These are phyloP conservation scores for Eristalis arbustorum DNA, from an alignment of 2,888 invertebrate species.

Conservation along the genomic window DNA sequence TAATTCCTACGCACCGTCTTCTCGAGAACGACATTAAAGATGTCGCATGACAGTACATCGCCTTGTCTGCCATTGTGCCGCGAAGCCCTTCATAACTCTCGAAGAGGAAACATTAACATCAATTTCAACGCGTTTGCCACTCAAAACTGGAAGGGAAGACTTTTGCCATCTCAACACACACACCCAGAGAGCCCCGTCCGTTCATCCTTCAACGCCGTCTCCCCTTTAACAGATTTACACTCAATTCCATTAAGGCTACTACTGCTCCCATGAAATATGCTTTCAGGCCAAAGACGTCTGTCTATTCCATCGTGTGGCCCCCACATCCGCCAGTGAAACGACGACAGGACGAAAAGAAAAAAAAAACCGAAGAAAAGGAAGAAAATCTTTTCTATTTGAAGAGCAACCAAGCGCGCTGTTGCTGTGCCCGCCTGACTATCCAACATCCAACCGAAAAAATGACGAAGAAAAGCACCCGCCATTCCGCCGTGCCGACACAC, in stretches of 20 bases:
- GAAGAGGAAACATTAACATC: conserved; percentile 47
- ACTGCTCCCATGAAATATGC: conserved; percentile 58
- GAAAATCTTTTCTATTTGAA: conserved; percentile 48
- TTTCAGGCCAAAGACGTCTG: conserved; percentile 63
- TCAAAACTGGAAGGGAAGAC: neutral
- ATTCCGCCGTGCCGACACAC: neutral
- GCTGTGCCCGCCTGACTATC: conserved; percentile 35
- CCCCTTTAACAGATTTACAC: conserved; percentile 54
- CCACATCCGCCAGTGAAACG: neutral
- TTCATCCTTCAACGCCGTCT: neutral
- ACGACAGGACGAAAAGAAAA: neutral
- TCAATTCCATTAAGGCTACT: conserved; percentile 57
- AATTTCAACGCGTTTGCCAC: conserved; percentile 36
- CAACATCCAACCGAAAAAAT: neutral
- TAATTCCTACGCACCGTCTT: no score
- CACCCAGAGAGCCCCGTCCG: neutral
- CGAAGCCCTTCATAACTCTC: neutral
- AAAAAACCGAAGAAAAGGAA: conserved; percentile 3
- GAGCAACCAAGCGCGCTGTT: conserved; percentile 60
- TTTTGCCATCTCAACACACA: neutral
- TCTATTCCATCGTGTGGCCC: conserved; percentile 16
- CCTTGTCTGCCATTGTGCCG: neutral
- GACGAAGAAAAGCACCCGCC: neutral
- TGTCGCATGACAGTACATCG: no score
- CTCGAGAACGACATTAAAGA: no score